Evolutionary conservation across 2,888 invertebrate species (phyloP).

Genomic region (Pollenia griseotomentosa): DNA sequence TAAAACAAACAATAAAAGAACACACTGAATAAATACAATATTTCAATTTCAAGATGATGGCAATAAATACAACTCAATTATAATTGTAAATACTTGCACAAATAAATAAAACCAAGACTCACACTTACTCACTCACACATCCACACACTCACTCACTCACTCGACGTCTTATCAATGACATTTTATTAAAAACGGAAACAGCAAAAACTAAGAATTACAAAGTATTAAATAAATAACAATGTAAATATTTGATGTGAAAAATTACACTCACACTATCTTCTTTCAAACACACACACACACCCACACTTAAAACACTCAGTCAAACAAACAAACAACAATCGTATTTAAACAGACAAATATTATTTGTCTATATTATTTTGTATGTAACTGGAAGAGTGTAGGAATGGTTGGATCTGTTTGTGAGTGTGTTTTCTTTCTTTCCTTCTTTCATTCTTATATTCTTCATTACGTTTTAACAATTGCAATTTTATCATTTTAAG

Average conservation of each 20-base stretch:
- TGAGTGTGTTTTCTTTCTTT: slow-evolving; percentile 6
- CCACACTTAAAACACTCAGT: neutral
- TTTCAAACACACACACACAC: neutral
- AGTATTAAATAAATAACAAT: slow-evolving; percentile 50
- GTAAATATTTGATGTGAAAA: slow-evolving; percentile 47
- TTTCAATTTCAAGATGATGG: slow-evolving; percentile 44
- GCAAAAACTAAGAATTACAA: slow-evolving; percentile 20
- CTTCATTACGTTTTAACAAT: slow-evolving; percentile 35
- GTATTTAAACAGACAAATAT: slow-evolving; percentile 54
- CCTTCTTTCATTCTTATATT: slow-evolving; percentile 13
- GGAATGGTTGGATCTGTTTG: slow-evolving; percentile 10
- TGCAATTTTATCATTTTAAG: slow-evolving; percentile 56
- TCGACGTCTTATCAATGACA: neutral
- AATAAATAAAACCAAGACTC: neutral
- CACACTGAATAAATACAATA: slow-evolving; percentile 1
- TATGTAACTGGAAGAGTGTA: slow-evolving; percentile 45
- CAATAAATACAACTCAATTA: slow-evolving; percentile 61
- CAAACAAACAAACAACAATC: slow-evolving; percentile 18
- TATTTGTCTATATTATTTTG: slow-evolving; percentile 41
- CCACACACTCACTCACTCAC: neutral
- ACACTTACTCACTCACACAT: neutral
- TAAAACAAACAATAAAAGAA: neutral
- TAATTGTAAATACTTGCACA: slow-evolving; percentile 61
- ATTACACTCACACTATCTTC: slow-evolving; percentile 8
- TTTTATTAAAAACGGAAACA: slow-evolving; percentile 1